phyloP scores from a whole-genome alignment of 2,888 invertebrate genomes.

The Deilephila elpenor region DNA sequence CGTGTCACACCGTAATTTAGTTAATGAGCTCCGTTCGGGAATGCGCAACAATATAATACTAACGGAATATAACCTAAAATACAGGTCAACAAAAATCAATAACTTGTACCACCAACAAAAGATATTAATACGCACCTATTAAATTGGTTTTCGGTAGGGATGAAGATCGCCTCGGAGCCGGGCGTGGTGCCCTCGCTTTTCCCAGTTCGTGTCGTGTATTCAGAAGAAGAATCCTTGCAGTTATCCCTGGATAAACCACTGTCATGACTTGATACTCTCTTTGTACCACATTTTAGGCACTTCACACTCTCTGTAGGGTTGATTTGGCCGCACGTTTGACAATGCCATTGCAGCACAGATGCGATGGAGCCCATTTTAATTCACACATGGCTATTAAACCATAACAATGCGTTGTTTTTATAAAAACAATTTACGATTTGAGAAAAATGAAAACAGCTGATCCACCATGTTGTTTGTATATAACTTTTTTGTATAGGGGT shows the following conservation, averaged over 20 bases:
- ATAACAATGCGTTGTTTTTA: conserved; percentile 78
- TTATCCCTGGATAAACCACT: conserved; percentile 72
- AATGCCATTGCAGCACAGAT: conserved; percentile 97
- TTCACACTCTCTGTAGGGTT: conserved; percentile 93
- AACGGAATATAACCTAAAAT: conserved; percentile 78
- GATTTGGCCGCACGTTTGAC: conserved; percentile 93
- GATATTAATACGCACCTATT: conserved; percentile 69
- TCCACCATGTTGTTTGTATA: conserved; percentile 86
- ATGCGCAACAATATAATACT: conserved; percentile 68
- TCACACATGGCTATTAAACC: conserved; percentile 84
- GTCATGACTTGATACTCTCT: conserved; percentile 86
- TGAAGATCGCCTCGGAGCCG: conserved; percentile 74
- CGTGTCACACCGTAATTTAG: conserved; percentile 61
- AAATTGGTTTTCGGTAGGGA: conserved; percentile 73
- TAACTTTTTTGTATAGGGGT: conserved; percentile 63
- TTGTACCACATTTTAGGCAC: conserved; percentile 93
- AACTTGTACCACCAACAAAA: conserved; percentile 67
- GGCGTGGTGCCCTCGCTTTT: conserved; percentile 78
- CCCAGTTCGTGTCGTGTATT: conserved; percentile 72
- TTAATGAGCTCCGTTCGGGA: conserved; percentile 66
- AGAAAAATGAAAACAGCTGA: conserved; percentile 85
- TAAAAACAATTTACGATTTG: conserved; percentile 70
- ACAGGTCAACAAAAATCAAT: conserved; percentile 78
- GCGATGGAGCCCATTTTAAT: conserved; percentile 95
- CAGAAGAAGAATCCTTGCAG: conserved; percentile 75